Evolutionary conservation across 37 sponge, comb jelly and placozoan species (phyloP).

Genomic region (Halisarca cf. caerulea): DNA sequence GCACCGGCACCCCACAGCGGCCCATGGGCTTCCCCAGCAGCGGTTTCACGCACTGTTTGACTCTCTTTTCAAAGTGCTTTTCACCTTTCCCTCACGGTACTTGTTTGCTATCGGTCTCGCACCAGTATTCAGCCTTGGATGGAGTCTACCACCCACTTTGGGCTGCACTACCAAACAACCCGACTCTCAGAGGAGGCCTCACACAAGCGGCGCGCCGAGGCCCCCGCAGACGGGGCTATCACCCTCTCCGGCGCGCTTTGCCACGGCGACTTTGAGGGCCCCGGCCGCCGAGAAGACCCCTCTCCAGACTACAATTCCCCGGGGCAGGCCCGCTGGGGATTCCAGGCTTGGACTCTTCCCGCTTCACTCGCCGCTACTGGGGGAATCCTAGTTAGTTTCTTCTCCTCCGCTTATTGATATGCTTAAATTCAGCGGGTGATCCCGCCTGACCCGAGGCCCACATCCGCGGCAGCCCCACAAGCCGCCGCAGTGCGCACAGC

Average conservation of each 20-base stretch:
- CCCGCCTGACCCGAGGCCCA: constrained; percentile 74
- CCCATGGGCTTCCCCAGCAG: constrained; percentile 62
- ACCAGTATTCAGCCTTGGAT: constrained; percentile 54
- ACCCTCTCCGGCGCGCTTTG: constrained; percentile 75
- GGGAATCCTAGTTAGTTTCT: constrained; percentile 83
- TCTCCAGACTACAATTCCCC: constrained; percentile 30
- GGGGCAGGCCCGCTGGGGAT: constrained; percentile 53
- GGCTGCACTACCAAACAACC: constrained; percentile 89
- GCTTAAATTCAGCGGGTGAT: constrained; percentile 87
- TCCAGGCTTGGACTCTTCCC: constrained; percentile 83
- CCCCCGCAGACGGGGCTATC: constrained; percentile 67
- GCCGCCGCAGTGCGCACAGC: no score
- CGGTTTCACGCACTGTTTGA: constrained; percentile 80
- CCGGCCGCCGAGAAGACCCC: neutral
- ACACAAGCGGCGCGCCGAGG: neutral
- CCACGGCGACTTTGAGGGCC: constrained; percentile 62
- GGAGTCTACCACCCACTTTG: constrained; percentile 85
- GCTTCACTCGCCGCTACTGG: constrained; percentile 87
- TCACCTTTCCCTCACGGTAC: constrained; percentile 75
- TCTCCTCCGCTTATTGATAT: constrained; percentile 85
- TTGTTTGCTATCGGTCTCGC: constrained; percentile 76
- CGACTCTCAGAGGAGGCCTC: constrained; percentile 63
- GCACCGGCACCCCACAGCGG: no score
- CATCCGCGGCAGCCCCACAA: no score
- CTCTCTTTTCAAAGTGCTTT: constrained; percentile 88